phyloP scores from a whole-genome alignment of 2,797 vertebrate species.

The Antrozous pallidus region DNA sequence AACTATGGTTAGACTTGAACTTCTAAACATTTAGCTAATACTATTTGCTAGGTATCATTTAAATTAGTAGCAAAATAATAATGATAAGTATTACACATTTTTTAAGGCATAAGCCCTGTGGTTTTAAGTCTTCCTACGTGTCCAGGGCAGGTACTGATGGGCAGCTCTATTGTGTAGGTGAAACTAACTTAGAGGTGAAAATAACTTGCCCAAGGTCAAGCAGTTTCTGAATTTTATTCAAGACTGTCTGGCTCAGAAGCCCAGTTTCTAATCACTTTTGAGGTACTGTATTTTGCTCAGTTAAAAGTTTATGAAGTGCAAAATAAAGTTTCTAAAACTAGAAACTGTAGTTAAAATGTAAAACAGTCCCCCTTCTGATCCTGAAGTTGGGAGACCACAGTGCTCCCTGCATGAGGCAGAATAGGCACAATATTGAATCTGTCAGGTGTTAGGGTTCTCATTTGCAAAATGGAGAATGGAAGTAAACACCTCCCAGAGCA shows the following conservation, averaged over 20 bases:
- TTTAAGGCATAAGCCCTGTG: not conserved
- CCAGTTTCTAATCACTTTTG: conserved; percentile 7
- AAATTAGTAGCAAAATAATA: not conserved
- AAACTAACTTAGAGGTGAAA: not conserved
- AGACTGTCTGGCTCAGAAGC: not conserved
- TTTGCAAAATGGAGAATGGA: not conserved
- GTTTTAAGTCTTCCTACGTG: not conserved
- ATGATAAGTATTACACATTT: not conserved
- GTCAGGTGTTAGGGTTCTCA: not conserved
- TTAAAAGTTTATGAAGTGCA: not conserved
- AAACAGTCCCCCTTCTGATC: not conserved
- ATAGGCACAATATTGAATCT: not conserved
- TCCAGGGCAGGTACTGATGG: not conserved
- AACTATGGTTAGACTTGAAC: not conserved
- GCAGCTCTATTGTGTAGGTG: not conserved
- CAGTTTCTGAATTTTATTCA: not conserved
- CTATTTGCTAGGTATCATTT: not conserved
- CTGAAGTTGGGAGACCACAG: not conserved
- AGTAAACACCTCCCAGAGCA: not conserved
- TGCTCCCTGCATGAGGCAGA: not conserved
- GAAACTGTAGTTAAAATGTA: not conserved
- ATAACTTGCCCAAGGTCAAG: not conserved
- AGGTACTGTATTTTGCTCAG: not conserved
- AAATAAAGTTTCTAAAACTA: not conserved
- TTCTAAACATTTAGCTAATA: not conserved